Conservation (phyloP, 1,140 invertebrate genomes). For the Heliconius nattereri region DNA sequence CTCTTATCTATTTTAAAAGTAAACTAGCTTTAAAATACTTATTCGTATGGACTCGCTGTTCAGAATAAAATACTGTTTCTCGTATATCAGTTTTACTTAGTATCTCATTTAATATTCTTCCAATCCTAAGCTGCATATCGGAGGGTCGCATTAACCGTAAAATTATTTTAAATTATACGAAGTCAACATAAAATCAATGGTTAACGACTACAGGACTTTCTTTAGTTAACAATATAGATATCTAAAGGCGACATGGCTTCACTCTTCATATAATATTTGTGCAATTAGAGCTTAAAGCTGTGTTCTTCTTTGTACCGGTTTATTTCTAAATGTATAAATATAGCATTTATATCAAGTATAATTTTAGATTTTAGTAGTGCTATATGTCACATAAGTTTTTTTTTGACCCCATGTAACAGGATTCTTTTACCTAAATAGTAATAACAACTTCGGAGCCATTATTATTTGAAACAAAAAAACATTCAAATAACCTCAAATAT, state of each 20-base stretch:
- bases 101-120: slow-evolving; percentile 33
- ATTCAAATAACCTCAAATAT: no score
- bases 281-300: neutral
- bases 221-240: slow-evolving; percentile 31
- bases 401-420: no score
- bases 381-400: no score
- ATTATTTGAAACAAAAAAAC: no score
- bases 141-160: slow-evolving; percentile 34
- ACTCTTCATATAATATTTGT: neutral
- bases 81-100: slow-evolving; percentile 35
- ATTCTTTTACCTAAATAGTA: no score
- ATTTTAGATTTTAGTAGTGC: no score
- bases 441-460: no score
- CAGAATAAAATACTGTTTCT: slow-evolving; percentile 14
- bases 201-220: slow-evolving; percentile 32
- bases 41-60: neutral
- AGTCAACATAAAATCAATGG: slow-evolving; percentile 28
- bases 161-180: slow-evolving; percentile 36
- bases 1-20: slow-evolving; percentile 13
- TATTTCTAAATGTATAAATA: no score
- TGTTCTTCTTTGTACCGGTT: no score
- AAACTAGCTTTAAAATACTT: slow-evolving; percentile 2
- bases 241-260: neutral
- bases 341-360: no score
- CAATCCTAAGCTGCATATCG: slow-evolving; percentile 37